Evolutionary conservation across 2,888 invertebrate genomes (phyloP).

Genomic region (Ceriagrion tenellum): DNA sequence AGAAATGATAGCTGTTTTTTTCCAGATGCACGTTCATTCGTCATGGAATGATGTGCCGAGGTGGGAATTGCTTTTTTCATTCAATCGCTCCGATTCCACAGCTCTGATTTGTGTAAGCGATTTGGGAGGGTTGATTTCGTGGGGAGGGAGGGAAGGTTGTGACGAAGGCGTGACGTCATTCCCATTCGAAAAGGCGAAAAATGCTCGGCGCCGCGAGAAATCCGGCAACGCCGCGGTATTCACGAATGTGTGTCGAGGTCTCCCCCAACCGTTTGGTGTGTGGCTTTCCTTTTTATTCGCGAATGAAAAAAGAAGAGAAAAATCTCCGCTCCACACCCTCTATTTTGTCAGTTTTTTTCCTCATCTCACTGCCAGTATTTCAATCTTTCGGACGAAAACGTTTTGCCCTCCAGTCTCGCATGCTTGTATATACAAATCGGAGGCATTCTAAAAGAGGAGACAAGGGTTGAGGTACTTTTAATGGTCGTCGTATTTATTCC

Average conservation of each 20-base stretch:
- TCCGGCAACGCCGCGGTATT: conserved; percentile 2
- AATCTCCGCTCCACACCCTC: not conserved
- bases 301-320: not conserved
- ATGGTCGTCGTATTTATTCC: not conserved
- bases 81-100: not conserved
- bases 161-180: not conserved
- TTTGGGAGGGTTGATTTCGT: not conserved
- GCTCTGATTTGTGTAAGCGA: not conserved
- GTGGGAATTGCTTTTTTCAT: not conserved
- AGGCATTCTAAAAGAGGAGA: not conserved
- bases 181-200: not conserved
- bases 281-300: not conserved
- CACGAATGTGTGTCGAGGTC: conserved; percentile 6
- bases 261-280: not conserved
- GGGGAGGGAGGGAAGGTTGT: no score
- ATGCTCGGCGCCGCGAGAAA: not conserved
- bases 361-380: not conserved
- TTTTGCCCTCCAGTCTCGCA: not conserved
- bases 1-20: no score
- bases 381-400: not conserved
- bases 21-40: no score
- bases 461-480: not conserved
- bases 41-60: not conserved
- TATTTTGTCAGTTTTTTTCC: not conserved
- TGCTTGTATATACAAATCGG: not conserved